phyloP scores from a whole-genome alignment of 2,113 vertebrate genomes.

The Siniperca chuatsi region DNA sequence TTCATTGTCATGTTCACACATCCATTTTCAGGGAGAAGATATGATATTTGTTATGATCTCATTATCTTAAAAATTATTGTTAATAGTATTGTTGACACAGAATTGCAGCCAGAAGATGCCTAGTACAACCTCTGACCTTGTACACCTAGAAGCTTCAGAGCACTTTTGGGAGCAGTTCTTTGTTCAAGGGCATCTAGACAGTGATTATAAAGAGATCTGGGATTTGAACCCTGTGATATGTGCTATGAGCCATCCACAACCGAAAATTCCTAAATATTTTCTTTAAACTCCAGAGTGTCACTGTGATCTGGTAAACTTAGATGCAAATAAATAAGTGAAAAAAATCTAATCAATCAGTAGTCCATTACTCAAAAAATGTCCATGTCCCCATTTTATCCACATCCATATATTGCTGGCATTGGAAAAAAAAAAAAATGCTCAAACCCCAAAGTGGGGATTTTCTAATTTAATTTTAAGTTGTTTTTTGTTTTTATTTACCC shows the following conservation, averaged over 20 bases:
- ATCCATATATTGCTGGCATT: neutral
- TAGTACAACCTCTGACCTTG: neutral
- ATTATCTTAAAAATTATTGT: neutral
- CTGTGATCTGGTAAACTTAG: neutral
- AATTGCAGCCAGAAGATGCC: neutral
- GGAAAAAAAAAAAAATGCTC: too few relatives aligned
- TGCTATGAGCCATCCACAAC: too few relatives aligned
- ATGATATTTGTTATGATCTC: neutral
- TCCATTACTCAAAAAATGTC: neutral
- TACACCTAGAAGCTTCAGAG: neutral
- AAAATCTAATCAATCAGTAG: too few relatives aligned
- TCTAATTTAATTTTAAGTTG: neutral
- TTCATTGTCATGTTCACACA: neutral
- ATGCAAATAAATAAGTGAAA: neutral
- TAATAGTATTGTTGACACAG: neutral
- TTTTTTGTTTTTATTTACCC: too few relatives aligned
- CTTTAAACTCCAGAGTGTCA: neutral
- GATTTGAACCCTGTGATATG: neutral
- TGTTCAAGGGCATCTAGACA: neutral
- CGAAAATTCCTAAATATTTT: neutral
- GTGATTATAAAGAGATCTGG: neutral
- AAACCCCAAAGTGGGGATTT: neutral
- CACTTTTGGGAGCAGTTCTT: neutral
- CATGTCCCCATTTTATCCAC: neutral
- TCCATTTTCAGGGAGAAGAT: neutral